Evolutionary conservation across 2,888 invertebrate species (phyloP).

Genomic region (Dryadula phaetusa): DNA sequence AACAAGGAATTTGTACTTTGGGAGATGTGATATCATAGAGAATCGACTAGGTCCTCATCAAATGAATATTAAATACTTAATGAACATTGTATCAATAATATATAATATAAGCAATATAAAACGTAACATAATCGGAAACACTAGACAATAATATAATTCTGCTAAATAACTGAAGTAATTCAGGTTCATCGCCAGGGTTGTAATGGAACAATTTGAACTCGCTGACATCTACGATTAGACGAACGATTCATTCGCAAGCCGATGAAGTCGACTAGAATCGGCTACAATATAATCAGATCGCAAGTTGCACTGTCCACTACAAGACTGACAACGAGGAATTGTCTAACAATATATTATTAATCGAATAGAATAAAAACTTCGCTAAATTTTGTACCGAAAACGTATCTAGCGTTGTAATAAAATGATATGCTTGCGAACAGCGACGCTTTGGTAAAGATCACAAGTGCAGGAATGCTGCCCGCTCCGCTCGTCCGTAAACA

Average conservation of each 20-base stretch:
- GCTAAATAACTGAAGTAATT: conserved; percentile 83
- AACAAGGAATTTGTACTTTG: conserved; percentile 86
- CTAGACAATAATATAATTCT: conserved; percentile 83
- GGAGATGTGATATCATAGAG: conserved; percentile 84
- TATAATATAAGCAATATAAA: conserved; percentile 84
- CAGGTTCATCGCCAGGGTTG: conserved; percentile 66
- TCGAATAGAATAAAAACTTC: conserved; percentile 79
- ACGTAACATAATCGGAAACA: conserved; percentile 84
- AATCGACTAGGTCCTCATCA: conserved; percentile 85
- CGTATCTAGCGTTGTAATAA: conserved; percentile 78
- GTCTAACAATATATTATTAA: conserved; percentile 78
- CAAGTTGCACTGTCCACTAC: conserved; percentile 58
- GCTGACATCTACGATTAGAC: conserved; percentile 49
- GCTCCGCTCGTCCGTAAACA: conserved; percentile 61
- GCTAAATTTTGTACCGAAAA: conserved; percentile 80
- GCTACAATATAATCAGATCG: conserved; percentile 50
- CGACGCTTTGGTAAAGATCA: conserved; percentile 81
- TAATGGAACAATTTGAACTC: conserved; percentile 56
- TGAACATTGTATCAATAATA: conserved; percentile 82
- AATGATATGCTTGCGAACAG: conserved; percentile 82
- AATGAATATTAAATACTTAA: conserved; percentile 84
- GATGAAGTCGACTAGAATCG: conserved; percentile 69
- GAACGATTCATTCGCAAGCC: conserved; percentile 56
- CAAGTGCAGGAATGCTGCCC: conserved; percentile 67
- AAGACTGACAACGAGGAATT: conserved; percentile 72